Evolutionary conservation across 2,888 invertebrate genomes (phyloP), one percentile per base, ranked within the genome.

Genomic region (Cosmia pyralina): DNA sequence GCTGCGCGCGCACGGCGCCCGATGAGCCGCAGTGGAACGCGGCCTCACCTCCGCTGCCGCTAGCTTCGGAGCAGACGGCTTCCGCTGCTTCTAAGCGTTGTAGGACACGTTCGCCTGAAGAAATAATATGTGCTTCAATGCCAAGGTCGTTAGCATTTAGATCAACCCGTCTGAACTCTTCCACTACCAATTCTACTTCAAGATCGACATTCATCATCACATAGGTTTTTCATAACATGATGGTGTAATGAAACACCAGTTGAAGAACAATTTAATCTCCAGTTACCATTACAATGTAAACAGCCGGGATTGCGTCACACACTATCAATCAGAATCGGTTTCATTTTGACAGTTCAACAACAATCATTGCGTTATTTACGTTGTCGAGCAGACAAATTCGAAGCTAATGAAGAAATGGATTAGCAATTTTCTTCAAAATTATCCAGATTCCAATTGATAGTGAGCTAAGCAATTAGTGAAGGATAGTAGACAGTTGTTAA

Each of bases 1-100:
- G 96, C 93, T 98, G 98, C 85, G 98, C 97, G 85, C 98, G 97
- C 69, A 98, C 98, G 65, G 98, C 97, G 75, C 96, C 95, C 66
- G 97, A 97, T 82, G 97, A 97, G 84, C 97, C 97, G 87, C 97
- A 98, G 83, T 97, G 97, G 90, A 98, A 98, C 58, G 98, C 98
- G 28, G 97, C 97, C 82, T 97, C 97, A 81, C 97, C 97, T 46
- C 93, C 94, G 75, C 94, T 94, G 68, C 98, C 98, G 70, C 97
- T 97, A 86, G 98, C 98, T 85, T 97, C 97, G 41, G 94, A 91
- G 69, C 93, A 92, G 28, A 93, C 93, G 11, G 94, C 93, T 79
- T 96, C 96, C 75, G 97, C 94, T 81, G 96, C 92, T 92, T 96
- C 96, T 82, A 97, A 96, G 86, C 97, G 97, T 88, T 97, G 97